Percentiles rank a stretch among this genome's conserved stretches.
phyloP scores from a whole-genome alignment of 2,888 invertebrate species.

The Drosophila lacicola region DNA sequence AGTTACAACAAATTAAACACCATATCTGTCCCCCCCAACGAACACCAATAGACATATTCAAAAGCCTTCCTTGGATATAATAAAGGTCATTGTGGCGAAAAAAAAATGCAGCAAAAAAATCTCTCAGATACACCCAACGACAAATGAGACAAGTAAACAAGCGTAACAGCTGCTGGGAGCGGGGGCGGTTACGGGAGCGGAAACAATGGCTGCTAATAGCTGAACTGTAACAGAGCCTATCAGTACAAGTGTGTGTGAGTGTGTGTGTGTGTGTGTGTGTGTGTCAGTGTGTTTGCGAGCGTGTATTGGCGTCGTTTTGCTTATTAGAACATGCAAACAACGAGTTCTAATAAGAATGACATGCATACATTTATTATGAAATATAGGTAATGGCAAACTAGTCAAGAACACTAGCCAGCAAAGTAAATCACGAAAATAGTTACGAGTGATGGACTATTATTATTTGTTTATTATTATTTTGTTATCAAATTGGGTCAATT shows the following conservation, averaged over 20 bases:
- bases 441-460: too few species aligned
- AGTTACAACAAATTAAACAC: constrained; percentile 55
- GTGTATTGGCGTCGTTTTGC: constrained; percentile 52
- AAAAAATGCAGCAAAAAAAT: constrained; percentile 31
- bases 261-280: constrained; percentile 29
- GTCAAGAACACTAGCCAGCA: constrained; percentile 42
- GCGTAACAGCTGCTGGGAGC: constrained; percentile 54
- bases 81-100: constrained; percentile 69
- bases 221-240: constrained; percentile 48
- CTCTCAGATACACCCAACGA: constrained; percentile 54
- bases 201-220: constrained; percentile 43
- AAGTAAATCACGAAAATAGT: too few species aligned
- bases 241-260: constrained; percentile 16
- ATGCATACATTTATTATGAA: constrained; percentile 69
- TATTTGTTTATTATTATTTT: too few species aligned
- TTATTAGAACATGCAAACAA: constrained; percentile 75
- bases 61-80: constrained; percentile 54
- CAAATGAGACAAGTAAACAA: constrained; percentile 63
- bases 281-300: constrained; percentile 31
- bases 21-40: constrained; percentile 3
- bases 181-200: constrained; percentile 15
- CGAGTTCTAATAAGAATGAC: constrained; percentile 69
- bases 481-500: neutral
- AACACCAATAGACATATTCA: neutral
- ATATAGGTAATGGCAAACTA: constrained; percentile 33